Evolutionary conservation across 37 sponge, comb jelly and placozoan species (phyloP).

Genomic region (Cliona cf. orientalis): DNA sequence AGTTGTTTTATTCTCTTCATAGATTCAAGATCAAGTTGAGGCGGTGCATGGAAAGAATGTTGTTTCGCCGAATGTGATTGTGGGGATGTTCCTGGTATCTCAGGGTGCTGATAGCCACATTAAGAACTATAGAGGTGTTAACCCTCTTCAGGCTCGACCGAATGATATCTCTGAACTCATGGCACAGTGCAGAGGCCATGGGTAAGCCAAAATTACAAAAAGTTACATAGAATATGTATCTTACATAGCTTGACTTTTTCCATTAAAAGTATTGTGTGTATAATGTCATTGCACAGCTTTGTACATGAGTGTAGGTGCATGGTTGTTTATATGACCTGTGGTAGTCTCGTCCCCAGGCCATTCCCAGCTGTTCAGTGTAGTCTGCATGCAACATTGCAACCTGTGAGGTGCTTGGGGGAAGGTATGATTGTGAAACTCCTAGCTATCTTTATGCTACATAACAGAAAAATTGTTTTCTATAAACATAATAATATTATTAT

Average conservation of each 20-base stretch:
- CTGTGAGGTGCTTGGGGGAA: no score
- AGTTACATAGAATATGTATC: background rate
- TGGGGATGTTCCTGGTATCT: constrained; percentile 66
- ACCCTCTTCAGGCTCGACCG: constrained; percentile 47
- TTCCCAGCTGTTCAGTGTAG: no score
- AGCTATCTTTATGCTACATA: no score
- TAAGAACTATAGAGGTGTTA: constrained; percentile 52
- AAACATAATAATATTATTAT: no score
- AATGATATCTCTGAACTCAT: constrained; percentile 30
- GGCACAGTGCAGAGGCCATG: background rate
- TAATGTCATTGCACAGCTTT: background rate
- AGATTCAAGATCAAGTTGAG: constrained; percentile 34
- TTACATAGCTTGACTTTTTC: background rate
- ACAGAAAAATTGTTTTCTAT: no score
- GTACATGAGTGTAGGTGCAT: background rate
- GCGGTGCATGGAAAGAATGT: constrained; percentile 38
- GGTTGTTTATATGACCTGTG: background rate
- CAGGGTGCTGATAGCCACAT: constrained; percentile 75
- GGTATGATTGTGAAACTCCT: no score
- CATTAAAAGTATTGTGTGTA: background rate
- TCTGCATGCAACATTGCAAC: no score
- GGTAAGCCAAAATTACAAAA: background rate
- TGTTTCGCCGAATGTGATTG: constrained; percentile 19
- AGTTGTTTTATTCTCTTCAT: background rate
- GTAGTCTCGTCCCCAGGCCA: background rate